Evolutionary conservation across 2,113 vertebrate species (phyloP).

Genomic region (Orientallactaga bullata): DNA sequence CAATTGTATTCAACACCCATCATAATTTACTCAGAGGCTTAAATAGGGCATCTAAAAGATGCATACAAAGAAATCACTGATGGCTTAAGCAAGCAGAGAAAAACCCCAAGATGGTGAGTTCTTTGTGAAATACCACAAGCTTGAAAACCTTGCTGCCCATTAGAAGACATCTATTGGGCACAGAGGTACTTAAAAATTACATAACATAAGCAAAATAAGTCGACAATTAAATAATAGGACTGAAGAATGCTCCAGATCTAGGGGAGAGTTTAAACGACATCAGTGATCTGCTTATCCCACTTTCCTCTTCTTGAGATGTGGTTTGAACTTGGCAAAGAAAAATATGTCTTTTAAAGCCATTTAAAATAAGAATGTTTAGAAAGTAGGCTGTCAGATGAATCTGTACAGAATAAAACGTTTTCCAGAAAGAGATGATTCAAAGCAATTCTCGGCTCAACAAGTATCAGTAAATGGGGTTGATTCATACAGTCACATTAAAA

Average conservation of each 20-base stretch:
- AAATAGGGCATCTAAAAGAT: constrained; percentile 28
- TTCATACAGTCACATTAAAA: constrained; percentile 31
- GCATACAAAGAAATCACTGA: constrained; percentile 42
- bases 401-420: constrained; percentile 46
- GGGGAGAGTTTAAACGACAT: not conserved
- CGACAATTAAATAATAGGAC: not conserved
- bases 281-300: not conserved
- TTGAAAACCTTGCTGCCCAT: not conserved
- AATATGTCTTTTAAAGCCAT: constrained; percentile 23
- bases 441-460: constrained; percentile 30
- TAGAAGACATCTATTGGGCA: constrained; percentile 24
- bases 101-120: not conserved
- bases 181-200: not conserved
- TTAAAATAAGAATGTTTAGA: constrained; percentile 11
- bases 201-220: not conserved
- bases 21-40: constrained; percentile 29
- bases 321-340: constrained; percentile 12
- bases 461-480: not conserved
- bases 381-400: constrained; percentile 1
- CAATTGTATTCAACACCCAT: constrained; percentile 24
- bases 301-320: not conserved
- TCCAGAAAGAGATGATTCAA: constrained; percentile 60
- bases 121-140: not conserved
- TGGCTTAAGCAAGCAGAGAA: not conserved
- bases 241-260: not conserved